Conservation (phyloP, 2,888 invertebrate genomes). For the Limenitis camilla region DNA sequence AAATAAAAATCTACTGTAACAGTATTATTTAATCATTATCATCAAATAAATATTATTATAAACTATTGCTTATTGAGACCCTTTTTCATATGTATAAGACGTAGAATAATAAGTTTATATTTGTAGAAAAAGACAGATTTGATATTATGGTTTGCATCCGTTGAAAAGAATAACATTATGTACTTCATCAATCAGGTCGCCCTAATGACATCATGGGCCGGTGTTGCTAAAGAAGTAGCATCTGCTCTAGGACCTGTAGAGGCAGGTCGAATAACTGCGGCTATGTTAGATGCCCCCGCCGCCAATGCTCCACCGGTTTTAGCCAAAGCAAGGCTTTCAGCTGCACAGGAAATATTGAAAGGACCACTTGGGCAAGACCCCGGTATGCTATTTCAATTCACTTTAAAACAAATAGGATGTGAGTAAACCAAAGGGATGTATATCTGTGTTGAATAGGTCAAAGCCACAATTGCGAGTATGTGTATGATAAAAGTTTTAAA, state of each 20-base stretch:
- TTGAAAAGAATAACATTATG: too few relatives aligned
- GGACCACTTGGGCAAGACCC: slow-evolving; percentile 61
- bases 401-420: background rate
- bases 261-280: slow-evolving; percentile 82
- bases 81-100: too few relatives aligned
- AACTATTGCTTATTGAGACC: too few relatives aligned
- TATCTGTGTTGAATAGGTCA: background rate
- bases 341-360: slow-evolving; percentile 82
- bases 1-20: too few relatives aligned
- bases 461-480: background rate
- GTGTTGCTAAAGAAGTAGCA: slow-evolving; percentile 87
- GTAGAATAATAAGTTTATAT: too few relatives aligned
- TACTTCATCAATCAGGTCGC: slow-evolving; percentile 75
- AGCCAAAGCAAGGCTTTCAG: slow-evolving; percentile 83
- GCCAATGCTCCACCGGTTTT: slow-evolving; percentile 75
- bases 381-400: slow-evolving; percentile 32
- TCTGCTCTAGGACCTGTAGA: slow-evolving; percentile 84
- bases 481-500: background rate
- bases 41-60: too few relatives aligned
- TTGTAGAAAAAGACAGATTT: too few relatives aligned
- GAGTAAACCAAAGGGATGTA: background rate
- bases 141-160: too few relatives aligned
- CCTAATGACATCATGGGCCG: slow-evolving; percentile 85
- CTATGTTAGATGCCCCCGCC: slow-evolving; percentile 86
- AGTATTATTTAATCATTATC: too few relatives aligned